Percentiles rank a stretch among this genome's conserved stretches.
phyloP scores from a whole-genome alignment of 2,113 vertebrate species.

The Pampusana beccarii region DNA sequence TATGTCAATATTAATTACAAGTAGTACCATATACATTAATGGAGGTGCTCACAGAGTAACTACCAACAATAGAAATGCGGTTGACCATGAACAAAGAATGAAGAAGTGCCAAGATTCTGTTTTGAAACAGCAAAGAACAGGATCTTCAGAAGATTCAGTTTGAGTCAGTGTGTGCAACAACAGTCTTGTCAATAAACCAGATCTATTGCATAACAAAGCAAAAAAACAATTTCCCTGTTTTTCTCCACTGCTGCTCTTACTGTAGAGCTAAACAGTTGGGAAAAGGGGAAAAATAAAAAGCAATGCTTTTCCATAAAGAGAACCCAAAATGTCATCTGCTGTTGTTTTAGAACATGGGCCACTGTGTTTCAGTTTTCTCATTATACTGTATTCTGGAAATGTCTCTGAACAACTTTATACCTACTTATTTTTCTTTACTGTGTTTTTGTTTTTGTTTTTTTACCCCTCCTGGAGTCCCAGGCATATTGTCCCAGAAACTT shows the following conservation, averaged over 20 bases:
- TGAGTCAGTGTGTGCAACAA: slow-evolving; percentile 30
- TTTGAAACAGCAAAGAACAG: slow-evolving; percentile 33
- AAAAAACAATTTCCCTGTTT: slow-evolving; percentile 57
- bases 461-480: background rate
- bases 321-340: background rate
- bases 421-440: background rate
- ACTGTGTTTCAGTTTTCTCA: background rate
- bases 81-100: slow-evolving; percentile 4
- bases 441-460: background rate
- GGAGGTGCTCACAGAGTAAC: background rate
- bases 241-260: slow-evolving; percentile 34
- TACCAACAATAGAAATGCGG: background rate
- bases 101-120: slow-evolving; percentile 44
- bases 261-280: slow-evolving; percentile 15
- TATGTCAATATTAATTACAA: background rate
- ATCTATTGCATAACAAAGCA: slow-evolving; percentile 57
- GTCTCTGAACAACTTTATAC: background rate
- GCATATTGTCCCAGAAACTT: background rate
- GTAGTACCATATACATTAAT: background rate
- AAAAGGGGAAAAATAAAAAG: slow-evolving; percentile 3
- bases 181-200: slow-evolving; percentile 57
- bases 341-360: background rate
- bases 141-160: slow-evolving; percentile 32
- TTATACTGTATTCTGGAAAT: background rate
- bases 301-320: slow-evolving; percentile 39